Percentiles rank a stretch among this genome's conserved stretches.
Evolutionary conservation across 1,140 invertebrate species (phyloP).

Genomic region (Ruditapes philippinarum): DNA sequence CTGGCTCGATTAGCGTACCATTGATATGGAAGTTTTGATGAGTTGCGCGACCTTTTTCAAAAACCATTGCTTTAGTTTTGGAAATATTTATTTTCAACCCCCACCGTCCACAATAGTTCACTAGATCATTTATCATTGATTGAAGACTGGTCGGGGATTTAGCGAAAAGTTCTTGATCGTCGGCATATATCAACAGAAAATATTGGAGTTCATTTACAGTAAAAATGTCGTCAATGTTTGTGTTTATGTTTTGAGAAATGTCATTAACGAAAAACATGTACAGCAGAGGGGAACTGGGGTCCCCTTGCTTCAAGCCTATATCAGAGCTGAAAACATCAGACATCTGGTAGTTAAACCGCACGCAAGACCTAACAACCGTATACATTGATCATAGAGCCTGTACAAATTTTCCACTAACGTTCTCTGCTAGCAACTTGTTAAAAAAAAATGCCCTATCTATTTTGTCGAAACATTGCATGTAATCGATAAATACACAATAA

Average conservation of each 20-base stretch:
- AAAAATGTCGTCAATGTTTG: conserved; percentile 19
- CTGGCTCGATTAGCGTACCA: neutral
- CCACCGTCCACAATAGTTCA: neutral
- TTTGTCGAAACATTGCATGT: neutral
- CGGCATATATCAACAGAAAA: conserved; percentile 10
- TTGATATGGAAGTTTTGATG: neutral
- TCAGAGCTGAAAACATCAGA: neutral
- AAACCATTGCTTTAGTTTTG: conserved; percentile 6
- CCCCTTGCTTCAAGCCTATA: conserved; percentile 22
- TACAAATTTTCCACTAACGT: conserved; percentile 24
- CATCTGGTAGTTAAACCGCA: neutral
- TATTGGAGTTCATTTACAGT: conserved; percentile 11
- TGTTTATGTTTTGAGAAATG: conserved; percentile 1
- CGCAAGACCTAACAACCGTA: neutral
- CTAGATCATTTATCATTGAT: neutral
- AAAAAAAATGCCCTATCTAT: neutral
- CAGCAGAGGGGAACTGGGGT: conserved; percentile 21
- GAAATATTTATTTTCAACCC: conserved; percentile 17
- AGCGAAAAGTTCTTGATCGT: conserved; percentile 6
- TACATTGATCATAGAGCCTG: neutral
- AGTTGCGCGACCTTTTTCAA: conserved; percentile 7
- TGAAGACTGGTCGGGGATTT: too few species aligned
- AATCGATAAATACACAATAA: conserved; percentile 22
- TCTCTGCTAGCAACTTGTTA: neutral
- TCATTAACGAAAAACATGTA: conserved; percentile 45